Percentiles rank a stretch among this genome's conserved stretches.
These are phyloP conservation scores for Gnathonemus longibarbis DNA, from an alignment of 2,113 vertebrate genomes.

Conservation along the genomic window DNA sequence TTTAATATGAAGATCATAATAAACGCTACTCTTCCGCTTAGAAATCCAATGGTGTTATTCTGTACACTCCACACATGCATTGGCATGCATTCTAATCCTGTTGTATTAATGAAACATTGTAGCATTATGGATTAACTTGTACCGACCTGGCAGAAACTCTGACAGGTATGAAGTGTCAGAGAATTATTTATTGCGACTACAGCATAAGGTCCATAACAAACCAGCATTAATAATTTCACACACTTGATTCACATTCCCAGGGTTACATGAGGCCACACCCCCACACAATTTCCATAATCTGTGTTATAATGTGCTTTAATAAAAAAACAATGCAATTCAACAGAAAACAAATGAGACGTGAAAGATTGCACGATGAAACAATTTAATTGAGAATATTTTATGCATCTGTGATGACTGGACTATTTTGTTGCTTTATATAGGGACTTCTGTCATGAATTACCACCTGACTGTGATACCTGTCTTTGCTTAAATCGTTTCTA, in stretches of 20 bases:
- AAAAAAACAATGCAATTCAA: background rate
- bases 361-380: background rate
- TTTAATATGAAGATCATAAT: background rate
- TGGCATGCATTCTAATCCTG: background rate
- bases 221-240: background rate
- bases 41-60: background rate
- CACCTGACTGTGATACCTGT: background rate
- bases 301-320: background rate
- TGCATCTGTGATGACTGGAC: background rate
- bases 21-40: background rate
- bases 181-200: background rate
- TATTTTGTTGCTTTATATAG: background rate
- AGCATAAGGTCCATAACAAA: background rate
- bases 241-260: background rate
- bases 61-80: background rate
- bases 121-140: background rate
- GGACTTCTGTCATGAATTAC: background rate
- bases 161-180: background rate
- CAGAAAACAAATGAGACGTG: background rate
- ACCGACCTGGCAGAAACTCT: background rate
- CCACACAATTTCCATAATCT: background rate
- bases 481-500: background rate
- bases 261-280: background rate
- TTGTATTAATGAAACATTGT: background rate
- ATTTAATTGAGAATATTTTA: background rate